Evolutionary conservation across 2,888 invertebrate genomes (phyloP).

Genomic region (Plebejus anna): DNA sequence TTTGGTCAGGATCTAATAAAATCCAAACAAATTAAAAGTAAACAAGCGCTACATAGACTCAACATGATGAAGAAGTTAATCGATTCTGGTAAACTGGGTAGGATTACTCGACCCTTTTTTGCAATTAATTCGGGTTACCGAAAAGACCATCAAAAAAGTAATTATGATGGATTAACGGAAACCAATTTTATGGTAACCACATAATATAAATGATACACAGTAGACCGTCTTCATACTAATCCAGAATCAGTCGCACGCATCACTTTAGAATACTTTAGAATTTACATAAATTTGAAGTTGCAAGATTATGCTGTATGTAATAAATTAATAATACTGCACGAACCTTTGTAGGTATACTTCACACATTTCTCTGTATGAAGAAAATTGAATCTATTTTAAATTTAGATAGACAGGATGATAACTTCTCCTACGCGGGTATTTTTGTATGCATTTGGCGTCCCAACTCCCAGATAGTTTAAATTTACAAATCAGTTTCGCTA

Average conservation of each 20-base stretch:
- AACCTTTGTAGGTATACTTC: too few species aligned
- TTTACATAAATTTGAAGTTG: too few species aligned
- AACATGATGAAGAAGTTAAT: constrained; percentile 16
- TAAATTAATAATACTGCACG: too few species aligned
- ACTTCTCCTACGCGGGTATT: too few species aligned
- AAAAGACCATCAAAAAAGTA: constrained; percentile 58
- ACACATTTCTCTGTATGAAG: too few species aligned
- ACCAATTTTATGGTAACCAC: constrained; percentile 39
- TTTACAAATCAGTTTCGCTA: too few species aligned
- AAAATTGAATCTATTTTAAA: too few species aligned
- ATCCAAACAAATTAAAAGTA: background rate
- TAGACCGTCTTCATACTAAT: background rate
- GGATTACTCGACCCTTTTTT: constrained; percentile 49
- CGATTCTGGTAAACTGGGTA: constrained; percentile 28
- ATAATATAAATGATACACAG: constrained; percentile 32
- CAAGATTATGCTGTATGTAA: too few species aligned
- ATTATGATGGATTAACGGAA: constrained; percentile 65
- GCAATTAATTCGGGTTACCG: constrained; percentile 35
- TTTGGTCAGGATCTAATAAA: background rate
- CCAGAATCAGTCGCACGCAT: background rate
- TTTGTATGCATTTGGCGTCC: too few species aligned
- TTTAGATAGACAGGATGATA: too few species aligned
- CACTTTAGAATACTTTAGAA: too few species aligned
- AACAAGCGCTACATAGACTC: background rate
- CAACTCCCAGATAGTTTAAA: too few species aligned